These are phyloP conservation scores for Dysdera silvatica DNA, from an alignment of 1,140 invertebrate species.

Conservation along the genomic window DNA sequence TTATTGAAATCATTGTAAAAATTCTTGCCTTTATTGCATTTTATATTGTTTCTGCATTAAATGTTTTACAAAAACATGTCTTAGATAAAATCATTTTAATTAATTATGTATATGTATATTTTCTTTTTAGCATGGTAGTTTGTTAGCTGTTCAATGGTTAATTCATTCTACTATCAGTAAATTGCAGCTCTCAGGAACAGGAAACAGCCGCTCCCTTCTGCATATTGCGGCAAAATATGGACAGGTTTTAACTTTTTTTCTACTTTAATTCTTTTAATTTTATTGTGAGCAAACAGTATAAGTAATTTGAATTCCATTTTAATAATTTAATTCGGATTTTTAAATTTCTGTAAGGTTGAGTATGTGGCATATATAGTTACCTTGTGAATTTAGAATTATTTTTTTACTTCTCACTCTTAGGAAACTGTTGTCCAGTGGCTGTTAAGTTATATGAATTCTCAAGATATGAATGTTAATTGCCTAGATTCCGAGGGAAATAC, in stretches of 20 bases:
- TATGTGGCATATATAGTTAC: background rate
- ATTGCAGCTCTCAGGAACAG: constrained; percentile 33
- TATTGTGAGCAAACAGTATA: too few species aligned
- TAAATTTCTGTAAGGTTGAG: too few species aligned
- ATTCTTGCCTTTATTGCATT: background rate
- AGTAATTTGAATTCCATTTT: too few species aligned
- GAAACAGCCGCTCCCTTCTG: constrained; percentile 40
- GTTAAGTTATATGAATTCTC: constrained; percentile 25
- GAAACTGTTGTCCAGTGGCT: constrained; percentile 11
- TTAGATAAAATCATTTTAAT: background rate
- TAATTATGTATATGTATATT: background rate
- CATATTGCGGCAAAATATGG: constrained; percentile 45
- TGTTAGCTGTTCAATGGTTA: constrained; percentile 43
- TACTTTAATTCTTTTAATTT: background rate
- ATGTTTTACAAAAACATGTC: background rate
- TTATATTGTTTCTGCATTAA: background rate
- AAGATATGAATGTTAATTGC: constrained; percentile 20
- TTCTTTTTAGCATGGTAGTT: constrained; percentile 37
- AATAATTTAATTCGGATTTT: too few species aligned
- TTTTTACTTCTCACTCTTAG: constrained; percentile 1
- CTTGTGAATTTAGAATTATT: constrained; percentile 5
- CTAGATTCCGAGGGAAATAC: constrained; percentile 27
- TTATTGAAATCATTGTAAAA: background rate
- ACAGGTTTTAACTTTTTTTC: constrained; percentile 25
- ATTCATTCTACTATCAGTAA: constrained; percentile 39